These are phyloP conservation scores for Crax fasciolata DNA, from an alignment of 2,797 vertebrate genomes.

Conservation along the genomic window DNA sequence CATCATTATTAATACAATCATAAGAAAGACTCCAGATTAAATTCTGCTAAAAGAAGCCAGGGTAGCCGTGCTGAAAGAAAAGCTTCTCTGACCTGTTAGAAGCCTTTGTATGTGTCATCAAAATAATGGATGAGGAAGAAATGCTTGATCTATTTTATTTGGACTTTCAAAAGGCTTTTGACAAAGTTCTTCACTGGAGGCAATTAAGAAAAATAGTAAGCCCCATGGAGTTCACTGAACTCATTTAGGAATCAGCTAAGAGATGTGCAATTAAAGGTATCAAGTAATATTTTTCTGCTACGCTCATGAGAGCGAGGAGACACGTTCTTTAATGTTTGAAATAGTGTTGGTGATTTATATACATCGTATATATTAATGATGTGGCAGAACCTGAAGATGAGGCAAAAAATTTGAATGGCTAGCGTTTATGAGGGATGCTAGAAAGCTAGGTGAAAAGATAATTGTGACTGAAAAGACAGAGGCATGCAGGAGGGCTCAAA, in stretches of 20 bases:
- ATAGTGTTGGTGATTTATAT: not conserved
- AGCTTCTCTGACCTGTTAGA: slow-evolving; percentile 1
- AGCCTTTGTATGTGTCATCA: not conserved
- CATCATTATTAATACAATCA: slow-evolving; percentile 22
- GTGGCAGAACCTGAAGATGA: not conserved
- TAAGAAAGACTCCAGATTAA: not conserved
- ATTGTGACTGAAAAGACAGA: not conserved
- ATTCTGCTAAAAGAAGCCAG: not conserved
- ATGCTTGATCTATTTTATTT: slow-evolving; percentile 26
- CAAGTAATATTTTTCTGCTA: not conserved
- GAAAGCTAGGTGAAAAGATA: not conserved
- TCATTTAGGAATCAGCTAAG: not conserved
- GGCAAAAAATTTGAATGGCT: not conserved
- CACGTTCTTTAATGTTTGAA: not conserved
- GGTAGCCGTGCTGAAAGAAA: slow-evolving; percentile 26
- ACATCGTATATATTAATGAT: not conserved
- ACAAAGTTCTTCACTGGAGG: not conserved
- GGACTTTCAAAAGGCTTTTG: slow-evolving; percentile 31
- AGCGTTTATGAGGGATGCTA: not conserved
- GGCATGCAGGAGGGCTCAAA: not conserved
- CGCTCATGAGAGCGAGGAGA: not conserved
- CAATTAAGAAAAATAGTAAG: slow-evolving; percentile 28
- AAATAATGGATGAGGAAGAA: slow-evolving; percentile 40
- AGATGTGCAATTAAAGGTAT: not conserved
- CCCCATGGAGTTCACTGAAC: not conserved